phyloP scores from a whole-genome alignment of 2,888 invertebrate species.

The Clivina fossor region DNA sequence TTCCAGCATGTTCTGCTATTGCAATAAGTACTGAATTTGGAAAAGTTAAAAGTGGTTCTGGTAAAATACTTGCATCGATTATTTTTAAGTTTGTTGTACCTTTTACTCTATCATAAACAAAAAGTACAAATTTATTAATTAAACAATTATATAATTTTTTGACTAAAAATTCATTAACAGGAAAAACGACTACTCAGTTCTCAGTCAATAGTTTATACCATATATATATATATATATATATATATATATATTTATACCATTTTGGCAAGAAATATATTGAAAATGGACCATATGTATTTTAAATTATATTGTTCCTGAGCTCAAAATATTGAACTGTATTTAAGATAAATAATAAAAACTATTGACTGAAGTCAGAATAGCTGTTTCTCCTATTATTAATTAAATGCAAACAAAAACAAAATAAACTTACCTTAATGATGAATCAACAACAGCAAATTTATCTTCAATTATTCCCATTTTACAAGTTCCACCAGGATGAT shows the following conservation, averaged over 20 bases:
- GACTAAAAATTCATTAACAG: no score
- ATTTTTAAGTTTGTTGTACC: conserved; percentile 68
- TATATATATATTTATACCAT: not conserved
- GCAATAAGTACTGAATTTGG: conserved; percentile 70
- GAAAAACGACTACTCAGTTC: no score
- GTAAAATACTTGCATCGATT: conserved; percentile 80
- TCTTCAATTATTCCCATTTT: conserved; percentile 61
- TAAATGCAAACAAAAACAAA: no score
- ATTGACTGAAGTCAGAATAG: conserved; percentile 63
- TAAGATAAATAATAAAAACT: no score
- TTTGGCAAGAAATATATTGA: not conserved
- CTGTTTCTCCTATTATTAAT: conserved; percentile 70
- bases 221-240: not conserved
- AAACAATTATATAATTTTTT: no score
- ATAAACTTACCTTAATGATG: conserved; percentile 59
- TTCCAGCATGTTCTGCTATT: conserved; percentile 66
- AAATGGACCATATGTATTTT: not conserved
- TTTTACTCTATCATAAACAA: conserved; percentile 57
- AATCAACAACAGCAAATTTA: conserved; percentile 65
- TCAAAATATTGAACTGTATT: no score
- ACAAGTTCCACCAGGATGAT: conserved; percentile 81
- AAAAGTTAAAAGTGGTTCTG: conserved; percentile 74
- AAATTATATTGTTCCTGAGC: not conserved
- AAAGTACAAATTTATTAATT: not conserved
- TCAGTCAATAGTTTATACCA: not conserved